Conservation (phyloP, 2,797 vertebrate species). For the Ataeniobius toweri region DNA sequence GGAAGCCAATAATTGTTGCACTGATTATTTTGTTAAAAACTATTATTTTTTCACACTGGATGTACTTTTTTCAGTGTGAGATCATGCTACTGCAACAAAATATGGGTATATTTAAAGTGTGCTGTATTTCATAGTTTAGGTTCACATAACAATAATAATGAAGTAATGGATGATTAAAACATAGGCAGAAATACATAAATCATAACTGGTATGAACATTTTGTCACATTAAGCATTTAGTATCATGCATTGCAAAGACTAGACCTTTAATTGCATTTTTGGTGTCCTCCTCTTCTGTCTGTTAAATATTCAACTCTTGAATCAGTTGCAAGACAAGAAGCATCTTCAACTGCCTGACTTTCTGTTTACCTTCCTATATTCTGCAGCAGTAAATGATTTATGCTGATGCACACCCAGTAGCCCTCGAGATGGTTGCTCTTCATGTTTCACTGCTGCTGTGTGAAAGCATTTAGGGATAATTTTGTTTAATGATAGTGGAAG, state of each 20-base stretch:
- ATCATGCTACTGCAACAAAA: background rate
- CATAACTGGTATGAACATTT: background rate
- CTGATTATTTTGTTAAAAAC: background rate
- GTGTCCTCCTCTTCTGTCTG: background rate
- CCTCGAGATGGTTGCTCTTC: constrained; percentile 50
- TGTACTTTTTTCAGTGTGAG: background rate
- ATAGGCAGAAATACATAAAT: background rate
- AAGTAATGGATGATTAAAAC: background rate
- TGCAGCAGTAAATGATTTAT: constrained; percentile 54
- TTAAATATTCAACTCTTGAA: background rate
- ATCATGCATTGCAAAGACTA: too few species aligned
- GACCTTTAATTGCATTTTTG: too few species aligned
- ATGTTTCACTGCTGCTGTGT: constrained; percentile 10
- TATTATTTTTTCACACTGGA: background rate
- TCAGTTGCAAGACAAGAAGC: background rate
- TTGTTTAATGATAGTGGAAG: constrained; percentile 35
- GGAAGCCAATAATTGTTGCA: background rate
- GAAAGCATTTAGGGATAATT: constrained; percentile 34
- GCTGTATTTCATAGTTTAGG: background rate
- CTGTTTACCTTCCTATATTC: constrained; percentile 14
- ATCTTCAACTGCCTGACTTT: background rate
- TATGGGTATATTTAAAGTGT: background rate
- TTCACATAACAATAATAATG: background rate
- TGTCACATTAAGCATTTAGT: background rate
- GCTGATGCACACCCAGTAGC: constrained; percentile 41